These are phyloP conservation scores for Polypedilum vanderplanki DNA, from an alignment of 1,140 invertebrate genomes.

Conservation along the genomic window DNA sequence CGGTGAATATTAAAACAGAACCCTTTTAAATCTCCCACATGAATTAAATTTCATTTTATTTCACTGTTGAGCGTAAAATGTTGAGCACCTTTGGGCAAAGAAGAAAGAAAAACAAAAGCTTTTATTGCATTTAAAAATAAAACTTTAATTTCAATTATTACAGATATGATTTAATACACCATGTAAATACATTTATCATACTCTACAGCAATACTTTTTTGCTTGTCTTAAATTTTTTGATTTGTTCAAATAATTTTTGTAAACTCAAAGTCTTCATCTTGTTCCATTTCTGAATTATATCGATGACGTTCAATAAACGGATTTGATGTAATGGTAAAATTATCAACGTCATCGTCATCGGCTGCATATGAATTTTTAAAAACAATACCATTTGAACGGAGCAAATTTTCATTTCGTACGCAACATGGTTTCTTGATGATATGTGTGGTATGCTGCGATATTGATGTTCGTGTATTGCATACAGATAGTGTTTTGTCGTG, in stretches of 20 bases:
- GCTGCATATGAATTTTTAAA: conserved; percentile 21
- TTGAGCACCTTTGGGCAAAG: too few relatives aligned
- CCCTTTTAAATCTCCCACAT: too few relatives aligned
- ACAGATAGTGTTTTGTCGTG: neutral
- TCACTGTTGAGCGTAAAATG: too few relatives aligned
- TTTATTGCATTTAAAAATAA: too few relatives aligned
- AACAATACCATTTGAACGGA: neutral
- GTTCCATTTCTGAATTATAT: conserved; percentile 1
- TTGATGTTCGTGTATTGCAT: neutral
- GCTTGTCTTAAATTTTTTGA: neutral
- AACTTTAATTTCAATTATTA: too few relatives aligned
- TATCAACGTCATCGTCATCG: neutral
- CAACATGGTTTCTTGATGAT: neutral
- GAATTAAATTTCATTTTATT: too few relatives aligned
- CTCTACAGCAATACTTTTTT: neutral
- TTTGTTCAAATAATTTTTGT: neutral
- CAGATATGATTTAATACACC: too few relatives aligned
- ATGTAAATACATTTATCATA: neutral
- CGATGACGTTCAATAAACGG: neutral
- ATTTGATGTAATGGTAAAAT: conserved; percentile 23
- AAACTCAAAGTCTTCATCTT: neutral
- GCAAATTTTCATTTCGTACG: neutral
- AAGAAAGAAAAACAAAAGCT: too few relatives aligned
- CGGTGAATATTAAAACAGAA: too few relatives aligned
- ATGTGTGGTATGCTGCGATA: neutral